Evolutionary conservation across 2,888 invertebrate genomes (phyloP).

Genomic region (Micoletzkya japonica): DNA sequence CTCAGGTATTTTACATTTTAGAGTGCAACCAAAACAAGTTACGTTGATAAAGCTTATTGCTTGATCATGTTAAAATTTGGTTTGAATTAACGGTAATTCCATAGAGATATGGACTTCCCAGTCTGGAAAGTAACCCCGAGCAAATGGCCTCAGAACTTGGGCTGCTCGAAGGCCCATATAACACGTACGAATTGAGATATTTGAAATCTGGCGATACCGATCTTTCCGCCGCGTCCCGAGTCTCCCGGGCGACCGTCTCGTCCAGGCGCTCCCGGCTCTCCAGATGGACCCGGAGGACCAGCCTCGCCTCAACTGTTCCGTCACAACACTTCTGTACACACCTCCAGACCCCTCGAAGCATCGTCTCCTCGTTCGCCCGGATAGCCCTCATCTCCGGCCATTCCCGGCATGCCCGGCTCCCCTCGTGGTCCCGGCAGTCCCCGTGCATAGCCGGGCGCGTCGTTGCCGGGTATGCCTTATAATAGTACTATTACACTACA

Average conservation of each 20-base stretch:
- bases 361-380: constrained; percentile 61
- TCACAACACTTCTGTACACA: too few species aligned
- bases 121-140: too few species aligned
- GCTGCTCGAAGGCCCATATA: too few species aligned
- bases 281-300: background rate
- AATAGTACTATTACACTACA: background rate
- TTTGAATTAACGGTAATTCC: background rate
- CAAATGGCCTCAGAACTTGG: too few species aligned
- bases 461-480: constrained; percentile 49
- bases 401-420: constrained; percentile 49
- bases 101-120: too few species aligned
- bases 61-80: too few species aligned
- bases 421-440: constrained; percentile 53
- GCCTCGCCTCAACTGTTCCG: too few species aligned
- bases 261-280: background rate
- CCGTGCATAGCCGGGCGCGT: constrained; percentile 51
- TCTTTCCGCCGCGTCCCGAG: background rate
- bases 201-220: constrained; percentile 1
- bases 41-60: too few species aligned
- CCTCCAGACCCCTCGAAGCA: constrained; percentile 27
- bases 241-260: constrained; percentile 18
- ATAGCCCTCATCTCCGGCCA: constrained; percentile 56
- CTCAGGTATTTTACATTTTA: too few species aligned
- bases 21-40: too few species aligned
- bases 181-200: background rate